Evolutionary conservation across 2,113 vertebrate genomes (phyloP).

Genomic region (Equus quagga): DNA sequence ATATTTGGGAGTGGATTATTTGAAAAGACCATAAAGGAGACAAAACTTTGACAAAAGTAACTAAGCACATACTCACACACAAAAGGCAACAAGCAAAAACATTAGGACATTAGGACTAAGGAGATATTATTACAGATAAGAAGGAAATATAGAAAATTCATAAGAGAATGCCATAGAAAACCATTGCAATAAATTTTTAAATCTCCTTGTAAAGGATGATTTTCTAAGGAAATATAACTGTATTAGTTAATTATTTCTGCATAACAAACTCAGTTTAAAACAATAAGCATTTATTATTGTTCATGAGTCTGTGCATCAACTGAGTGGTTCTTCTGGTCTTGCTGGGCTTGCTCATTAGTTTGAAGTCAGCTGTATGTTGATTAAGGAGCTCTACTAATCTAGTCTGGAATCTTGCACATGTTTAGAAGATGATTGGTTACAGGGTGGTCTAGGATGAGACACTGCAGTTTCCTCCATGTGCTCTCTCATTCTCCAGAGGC

Average conservation of each 20-base stretch:
- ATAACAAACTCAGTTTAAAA: neutral
- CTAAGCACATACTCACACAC: neutral
- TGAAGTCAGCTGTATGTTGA: neutral
- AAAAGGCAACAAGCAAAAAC: neutral
- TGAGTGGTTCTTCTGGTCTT: neutral
- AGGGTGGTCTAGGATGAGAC: neutral
- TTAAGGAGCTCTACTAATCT: neutral
- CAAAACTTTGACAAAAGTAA: neutral
- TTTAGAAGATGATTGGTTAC: neutral
- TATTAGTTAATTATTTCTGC: neutral
- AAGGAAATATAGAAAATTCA: neutral
- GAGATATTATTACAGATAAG: neutral
- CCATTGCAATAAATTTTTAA: neutral
- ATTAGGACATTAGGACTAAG: neutral
- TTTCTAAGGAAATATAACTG: constrained; percentile 25
- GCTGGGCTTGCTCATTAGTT: neutral
- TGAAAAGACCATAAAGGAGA: neutral
- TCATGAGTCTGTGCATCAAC: neutral
- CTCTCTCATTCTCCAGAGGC: neutral
- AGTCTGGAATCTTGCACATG: neutral
- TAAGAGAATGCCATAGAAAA: neutral
- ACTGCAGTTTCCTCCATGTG: neutral
- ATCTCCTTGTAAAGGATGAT: neutral
- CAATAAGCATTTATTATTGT: neutral
- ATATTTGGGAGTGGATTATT: neutral